Conservation (phyloP, 2,888 invertebrate species). For the Parnassius smintheus region DNA sequence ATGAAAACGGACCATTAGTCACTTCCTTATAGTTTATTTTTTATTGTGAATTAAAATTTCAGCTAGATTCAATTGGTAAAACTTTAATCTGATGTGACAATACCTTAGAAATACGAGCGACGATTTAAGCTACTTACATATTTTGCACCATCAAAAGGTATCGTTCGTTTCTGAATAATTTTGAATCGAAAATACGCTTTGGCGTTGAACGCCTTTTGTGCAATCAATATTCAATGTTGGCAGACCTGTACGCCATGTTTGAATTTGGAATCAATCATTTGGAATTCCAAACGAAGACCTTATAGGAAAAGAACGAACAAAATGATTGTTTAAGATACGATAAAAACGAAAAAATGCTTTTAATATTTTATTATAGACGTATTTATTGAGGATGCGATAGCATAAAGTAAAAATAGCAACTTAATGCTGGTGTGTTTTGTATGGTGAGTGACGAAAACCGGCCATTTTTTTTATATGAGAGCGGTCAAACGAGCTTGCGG, state of each 20-base stretch:
- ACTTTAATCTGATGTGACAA: background rate
- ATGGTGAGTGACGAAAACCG: no score
- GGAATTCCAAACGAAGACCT: slow-evolving; percentile 60
- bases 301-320: slow-evolving; percentile 22
- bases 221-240: slow-evolving; percentile 81
- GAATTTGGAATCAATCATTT: slow-evolving; percentile 67
- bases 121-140: slow-evolving; percentile 79
- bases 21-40: background rate
- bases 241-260: slow-evolving; percentile 49
- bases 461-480: no score
- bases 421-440: no score
- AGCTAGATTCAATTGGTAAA: no score
- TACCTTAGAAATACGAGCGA: slow-evolving; percentile 66
- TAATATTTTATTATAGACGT: no score
- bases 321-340: background rate
- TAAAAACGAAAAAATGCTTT: no score
- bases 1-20: background rate
- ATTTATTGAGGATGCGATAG: no score
- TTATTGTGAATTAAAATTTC: no score
- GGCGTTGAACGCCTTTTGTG: slow-evolving; percentile 76
- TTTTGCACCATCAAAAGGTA: slow-evolving; percentile 78
- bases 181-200: slow-evolving; percentile 81
- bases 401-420: no score
- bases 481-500: no score
- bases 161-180: slow-evolving; percentile 73